Base-by-base conservation (phyloP, 2,797 vertebrate genomes). In the Neosilurus hyrtlii region DNA sequence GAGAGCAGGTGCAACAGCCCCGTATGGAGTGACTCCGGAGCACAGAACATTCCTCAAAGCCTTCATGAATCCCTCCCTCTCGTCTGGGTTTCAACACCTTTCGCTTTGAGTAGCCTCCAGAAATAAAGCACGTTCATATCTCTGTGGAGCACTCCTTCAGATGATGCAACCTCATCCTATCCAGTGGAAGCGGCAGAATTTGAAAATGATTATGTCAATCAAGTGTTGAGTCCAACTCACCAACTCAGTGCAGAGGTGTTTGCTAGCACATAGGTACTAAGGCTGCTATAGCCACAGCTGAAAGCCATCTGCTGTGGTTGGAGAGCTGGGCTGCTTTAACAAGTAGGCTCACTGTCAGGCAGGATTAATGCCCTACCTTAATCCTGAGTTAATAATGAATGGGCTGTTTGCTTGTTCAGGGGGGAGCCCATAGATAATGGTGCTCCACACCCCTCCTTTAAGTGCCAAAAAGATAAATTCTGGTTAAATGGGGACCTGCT, bases 311-410 rank as follows among this genome's bases (percentile, higher is more conserved):
- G 94, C 92, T 92, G 90, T 83, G 82, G 89, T 90, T 82, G 91
- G 92, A 91, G 93, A 90, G 93, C 90, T 89, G 90, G 84, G 91
- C 91, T 91, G 93, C 94, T 92, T 94, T 95, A 95, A 95, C 94
- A 95, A 95, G 93, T 94, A 94, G 94, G 92, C 92, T 92, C 93
- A 94, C 93, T 95, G 95, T 95, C 95, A 95, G 87, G 88, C 89
- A 94, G 94, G 94, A 95, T 95, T 95, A 95, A 95, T 95, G 94
- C 90, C 89, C 93, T 93, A 94, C 95, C 94, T 95, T 95, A 95
- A 94, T 95, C 93, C 93, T 94, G 93, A 95, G 95, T 95, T 95
- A 95, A 95, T 95, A 95, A 95, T 95, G 95, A 95, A 95, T 95
- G 93, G 94, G 92, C 93, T 95, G 95, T 95, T 95, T 95, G 95